A percentile compares a stretch with the other conserved stretches of the same genome.
phyloP scores from a whole-genome alignment of 1,140 invertebrate genomes.

The Pseudoatta argentina region DNA sequence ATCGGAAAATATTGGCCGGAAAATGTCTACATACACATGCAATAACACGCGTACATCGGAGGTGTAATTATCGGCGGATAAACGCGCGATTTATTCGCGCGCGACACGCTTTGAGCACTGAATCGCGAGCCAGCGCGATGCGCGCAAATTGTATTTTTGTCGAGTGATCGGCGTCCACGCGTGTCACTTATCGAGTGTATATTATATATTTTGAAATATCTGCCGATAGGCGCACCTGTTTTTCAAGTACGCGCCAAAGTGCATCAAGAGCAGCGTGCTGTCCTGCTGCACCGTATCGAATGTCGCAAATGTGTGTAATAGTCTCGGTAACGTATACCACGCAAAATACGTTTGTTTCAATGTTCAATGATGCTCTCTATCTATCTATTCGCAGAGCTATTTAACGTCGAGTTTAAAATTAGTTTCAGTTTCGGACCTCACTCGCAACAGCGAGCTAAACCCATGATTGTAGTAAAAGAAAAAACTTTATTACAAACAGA shows the following conservation, averaged over 20 bases:
- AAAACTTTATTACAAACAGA: not conserved
- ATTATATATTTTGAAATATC: conserved; percentile 57
- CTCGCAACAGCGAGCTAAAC: not conserved
- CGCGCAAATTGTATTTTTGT: conserved; percentile 60
- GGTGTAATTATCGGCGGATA: conserved; percentile 44
- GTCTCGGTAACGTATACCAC: not conserved
- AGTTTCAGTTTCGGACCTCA: conserved; percentile 15
- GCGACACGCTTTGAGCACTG: conserved; percentile 31
- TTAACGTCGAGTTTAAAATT: conserved; percentile 42
- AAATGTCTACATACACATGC: conserved; percentile 30
- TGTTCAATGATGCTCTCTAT: conserved; percentile 9
- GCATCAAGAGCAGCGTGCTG: conserved; percentile 24
- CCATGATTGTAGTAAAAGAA: not conserved
- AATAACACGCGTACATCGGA: not conserved
- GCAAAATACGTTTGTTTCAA: conserved; percentile 15
- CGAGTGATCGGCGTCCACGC: conserved; percentile 42
- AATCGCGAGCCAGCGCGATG: conserved; percentile 23
- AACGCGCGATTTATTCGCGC: conserved; percentile 46
- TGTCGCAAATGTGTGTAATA: conserved; percentile 28
- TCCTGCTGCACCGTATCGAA: conserved; percentile 15
- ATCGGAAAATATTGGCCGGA: conserved; percentile 58
- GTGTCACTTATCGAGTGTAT: conserved; percentile 54
- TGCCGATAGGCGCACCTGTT: conserved; percentile 25
- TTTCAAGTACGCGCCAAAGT: conserved; percentile 46
- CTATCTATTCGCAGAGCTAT: conserved; percentile 25